Base-by-base conservation (phyloP, 2,113 vertebrate species). In the Macheiramphus alcinus region DNA sequence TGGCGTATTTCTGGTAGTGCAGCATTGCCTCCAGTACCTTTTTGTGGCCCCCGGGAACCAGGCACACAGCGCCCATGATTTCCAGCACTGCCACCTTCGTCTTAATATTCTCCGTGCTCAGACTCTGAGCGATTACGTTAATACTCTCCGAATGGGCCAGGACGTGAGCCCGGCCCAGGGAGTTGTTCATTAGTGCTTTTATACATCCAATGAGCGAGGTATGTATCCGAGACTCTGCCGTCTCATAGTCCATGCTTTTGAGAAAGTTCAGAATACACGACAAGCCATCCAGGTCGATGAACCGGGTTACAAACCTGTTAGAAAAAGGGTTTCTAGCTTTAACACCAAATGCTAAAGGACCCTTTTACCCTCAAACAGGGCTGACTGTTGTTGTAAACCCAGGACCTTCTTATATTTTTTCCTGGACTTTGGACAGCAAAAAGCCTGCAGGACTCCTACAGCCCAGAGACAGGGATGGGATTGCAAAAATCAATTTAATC, bases 131-230 rank as follows among this genome's bases (percentile, higher is more conserved):
- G 9, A 99, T 99, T 86, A 99, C 99, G 40, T 99, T 99, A 88
- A 99, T 99, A 97, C 99, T 99, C 98, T 99, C 99, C 2, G 98
- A 97, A 96, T 99, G 99, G 36, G 99, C 99, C 93, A 99, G 98
- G 72, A 99, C 99, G 0, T 99, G 99, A 86, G 99, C 99, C 59
- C 99, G 98, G 73, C 99, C 99, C 97, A 99, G 99, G 80, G 99
- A 99, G 98, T 99, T 99, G 98, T 99, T 99, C 99, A 99, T 99
- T 96, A 99, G 98, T 11, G 99, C 99, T 97, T 99, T 99, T 97
- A 99, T 99, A 97, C 99, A 99, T 48, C 99, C 99, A 45, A 99
- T 99, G 88, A 99, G 99, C 16, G 99, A 99, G 93, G 99, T 99
- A 98, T 99, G 99, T 98, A 99, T 99, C 96, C 99, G 99, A 23